Evolutionary conservation across 2,113 vertebrate species (phyloP).

Genomic region (Gavialis gangeticus): DNA sequence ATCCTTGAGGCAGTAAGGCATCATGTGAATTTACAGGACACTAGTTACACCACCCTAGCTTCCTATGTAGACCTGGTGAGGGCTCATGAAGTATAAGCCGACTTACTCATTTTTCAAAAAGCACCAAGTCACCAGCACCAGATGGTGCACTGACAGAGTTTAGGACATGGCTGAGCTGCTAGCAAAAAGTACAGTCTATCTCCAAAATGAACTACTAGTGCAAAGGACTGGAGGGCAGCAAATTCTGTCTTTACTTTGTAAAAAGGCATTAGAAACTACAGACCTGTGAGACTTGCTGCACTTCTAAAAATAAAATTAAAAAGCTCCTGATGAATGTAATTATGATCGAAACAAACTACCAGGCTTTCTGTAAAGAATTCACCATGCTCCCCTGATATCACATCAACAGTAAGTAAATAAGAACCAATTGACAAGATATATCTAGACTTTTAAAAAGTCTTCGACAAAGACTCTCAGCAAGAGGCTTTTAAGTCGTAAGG

Average conservation of each 20-base stretch:
- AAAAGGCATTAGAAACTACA: not conserved
- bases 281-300: not conserved
- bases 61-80: not conserved
- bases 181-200: not conserved
- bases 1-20: not conserved
- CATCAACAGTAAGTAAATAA: not conserved
- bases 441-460: not conserved
- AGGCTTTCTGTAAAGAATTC: not conserved
- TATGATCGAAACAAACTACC: not conserved
- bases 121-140: not conserved
- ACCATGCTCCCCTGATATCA: not conserved
- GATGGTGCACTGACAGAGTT: not conserved
- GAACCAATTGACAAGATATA: not conserved
- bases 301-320: not conserved
- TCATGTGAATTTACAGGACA: not conserved
- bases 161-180: not conserved
- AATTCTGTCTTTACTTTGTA: not conserved
- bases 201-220: not conserved
- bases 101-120: not conserved
- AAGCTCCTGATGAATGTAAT: not conserved
- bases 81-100: not conserved
- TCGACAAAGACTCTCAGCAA: not conserved
- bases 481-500: not conserved
- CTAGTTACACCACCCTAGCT: not conserved
- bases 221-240: not conserved